Base-by-base conservation (phyloP, 2,797 vertebrate genomes). In the Alcedo quadribrachys region DNA sequence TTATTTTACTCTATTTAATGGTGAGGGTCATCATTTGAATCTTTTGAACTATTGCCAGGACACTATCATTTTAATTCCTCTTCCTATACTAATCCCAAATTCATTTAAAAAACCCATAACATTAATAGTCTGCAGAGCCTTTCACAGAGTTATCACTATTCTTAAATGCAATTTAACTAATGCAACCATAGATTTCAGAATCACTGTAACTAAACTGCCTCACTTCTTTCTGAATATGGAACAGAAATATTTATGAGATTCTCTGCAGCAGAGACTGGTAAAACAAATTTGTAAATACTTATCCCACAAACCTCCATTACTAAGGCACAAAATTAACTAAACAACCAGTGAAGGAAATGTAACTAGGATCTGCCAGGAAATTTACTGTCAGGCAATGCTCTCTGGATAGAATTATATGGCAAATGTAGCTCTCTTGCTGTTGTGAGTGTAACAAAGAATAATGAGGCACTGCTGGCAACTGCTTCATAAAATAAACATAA, bases 401-500 rank as follows among this genome's bases (percentile, higher is more conserved):
- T 37, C 24, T 30, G 19, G n/a, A 46, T 43, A 81, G 54, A 63
- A 81, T 10, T 27, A 51, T 30, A 79, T 40, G 43, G 21, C 19
- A 84, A 89, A 84, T 9, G 6, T 16, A 60, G 48, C 67, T 18
- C 25, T 68, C n/a, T 51, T 74, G 42, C 48, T 75, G 37, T 48
- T 66, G 32, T 40, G 42, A 8, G 11, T 25, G 12, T 24, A 63
- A 60, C 43, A 67, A 78, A 82, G 60, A 85, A 66, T 32, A 87
- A 79, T 58, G 43, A 94, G 35, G 63, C 16, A 45, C 15, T n/a
- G 60, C 35, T 63, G 46, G 70, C 11, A 42, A 65, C 25, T 61
- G 32, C 37, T 83, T 87, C 30, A 37, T 86, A 81, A 85, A 86
- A 77, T 54, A 68, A 77, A 60, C 14, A 7, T 50, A 68, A 68